Base-by-base conservation (phyloP, 2,797 vertebrate genomes). In the Neosilurus mollespiculum region DNA sequence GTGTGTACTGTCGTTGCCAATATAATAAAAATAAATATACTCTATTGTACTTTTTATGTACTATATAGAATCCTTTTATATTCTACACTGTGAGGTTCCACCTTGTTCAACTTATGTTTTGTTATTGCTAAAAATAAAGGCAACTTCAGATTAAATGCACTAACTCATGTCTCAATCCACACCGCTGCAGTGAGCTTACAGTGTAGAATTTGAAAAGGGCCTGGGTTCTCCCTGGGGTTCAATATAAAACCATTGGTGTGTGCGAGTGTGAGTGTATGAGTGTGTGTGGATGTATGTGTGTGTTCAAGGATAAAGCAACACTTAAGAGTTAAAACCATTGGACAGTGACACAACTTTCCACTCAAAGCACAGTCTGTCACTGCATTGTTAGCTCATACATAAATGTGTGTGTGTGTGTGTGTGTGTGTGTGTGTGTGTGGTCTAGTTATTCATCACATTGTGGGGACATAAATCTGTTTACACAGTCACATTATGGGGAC, bases 271-370 rank as follows among this genome's bases (percentile, higher is more conserved):
- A 2, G 61, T 62, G 61, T 54, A 34, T 78, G 34, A 1, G 76
- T 8, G 54, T 73, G 66, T 37, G n/a, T 26, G 22, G 22, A 22
- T 6, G 22, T 62, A 22, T 54, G 30, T 62, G 11, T 18, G 37
- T 62, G 59, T 49, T 78, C 58, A 78, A 78, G 76, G 76, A 62
- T 62, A 24, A 49, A 78, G 76, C 76, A 16, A 62, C 59, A 78
- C 76, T 43, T 16, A 59, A 16, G 58, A 43, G 58, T 77, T 58
- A 22, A 76, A 59, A 37, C 34, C 8, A 8, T 77, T 78, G 58
- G 37, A 78, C 58, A 49, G 58, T 78, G 75, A 78, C 30, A 77
- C 37, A 78, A 37, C 75, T 78, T 78, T 61, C 14, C 24, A 24
- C 58, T 78, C 20, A 37, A 77, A 61, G 73, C 20, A 14, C 73